Base-by-base conservation (phyloP, 2,113 vertebrate species). In the Pica pica region DNA sequence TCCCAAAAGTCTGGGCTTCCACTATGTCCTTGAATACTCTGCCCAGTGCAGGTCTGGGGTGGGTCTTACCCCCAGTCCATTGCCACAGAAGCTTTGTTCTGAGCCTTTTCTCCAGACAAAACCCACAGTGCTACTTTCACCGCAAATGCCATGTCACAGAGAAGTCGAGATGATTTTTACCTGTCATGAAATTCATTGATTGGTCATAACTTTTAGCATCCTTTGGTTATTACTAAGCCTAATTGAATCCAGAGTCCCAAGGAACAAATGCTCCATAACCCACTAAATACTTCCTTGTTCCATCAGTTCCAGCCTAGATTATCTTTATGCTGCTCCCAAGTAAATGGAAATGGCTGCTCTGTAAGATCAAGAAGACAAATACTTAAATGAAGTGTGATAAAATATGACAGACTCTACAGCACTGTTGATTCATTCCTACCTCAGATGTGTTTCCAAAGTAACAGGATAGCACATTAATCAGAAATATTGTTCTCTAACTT, bases 361-460 rank as follows among this genome's bases (percentile, higher is more conserved):
- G 83, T 53, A 77, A 90, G 52, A 80, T 68, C 60, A 87, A 33
- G 79, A 90, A 79, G 55, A 81, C 41, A 88, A 95, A 80, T 81
- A 81, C 68, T 75, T 83, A 75, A 70, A 85, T 52, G 46, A 81
- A 90, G 41, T 81, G 11, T 78, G 44, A 92, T 89, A 89, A 95
- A 95, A 64, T 44, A 87, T 39, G 56, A 79, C 71, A 81, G 56
- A 88, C 47, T 89, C 50, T 88, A 79, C 39, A 87, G 42, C 42
- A 74, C 42, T 74, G 37, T 95, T 93, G 90, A 91, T 95, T 95
- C 75, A 87, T 93, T 95, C 61, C 52, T 84, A 80, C 55, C 69
- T 87, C 74, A 77, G 57, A 89, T 68, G 42, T 53, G n/a, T 89
- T 94, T 96, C 78, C 60, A 47, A 95, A 93, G 74, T 46, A 81